Evolutionary conservation across 2,888 invertebrate species (phyloP).

Genomic region (Drosophila helvetica): DNA sequence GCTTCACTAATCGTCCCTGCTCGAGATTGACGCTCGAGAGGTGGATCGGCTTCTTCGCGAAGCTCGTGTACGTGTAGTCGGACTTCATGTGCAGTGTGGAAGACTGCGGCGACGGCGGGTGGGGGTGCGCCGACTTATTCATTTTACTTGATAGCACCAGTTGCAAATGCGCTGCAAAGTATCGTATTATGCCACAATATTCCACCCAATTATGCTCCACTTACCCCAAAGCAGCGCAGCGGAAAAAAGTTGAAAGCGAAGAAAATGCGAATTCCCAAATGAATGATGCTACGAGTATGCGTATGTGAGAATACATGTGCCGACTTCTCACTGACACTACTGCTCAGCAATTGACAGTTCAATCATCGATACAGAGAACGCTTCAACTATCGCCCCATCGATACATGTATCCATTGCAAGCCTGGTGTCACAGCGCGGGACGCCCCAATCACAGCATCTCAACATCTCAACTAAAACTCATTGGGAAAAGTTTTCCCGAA

Average conservation of each 20-base stretch:
- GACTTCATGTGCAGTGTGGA: not conserved
- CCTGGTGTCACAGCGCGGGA: too few relatives aligned
- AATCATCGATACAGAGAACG: too few relatives aligned
- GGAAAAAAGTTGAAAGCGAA: too few relatives aligned
- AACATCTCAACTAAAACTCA: too few relatives aligned
- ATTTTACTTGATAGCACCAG: not conserved
- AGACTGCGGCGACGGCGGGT: rapidly evolving
- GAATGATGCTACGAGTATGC: too few relatives aligned
- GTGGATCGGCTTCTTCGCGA: not conserved
- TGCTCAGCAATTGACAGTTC: too few relatives aligned
- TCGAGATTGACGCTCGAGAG: not conserved
- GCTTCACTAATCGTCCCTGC: not conserved
- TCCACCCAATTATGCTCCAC: not conserved
- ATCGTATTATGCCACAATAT: not conserved
- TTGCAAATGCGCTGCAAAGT: not conserved
- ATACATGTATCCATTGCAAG: too few relatives aligned
- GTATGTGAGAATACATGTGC: too few relatives aligned
- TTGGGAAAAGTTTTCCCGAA: too few relatives aligned
- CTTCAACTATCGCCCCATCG: too few relatives aligned
- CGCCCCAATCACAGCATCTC: too few relatives aligned
- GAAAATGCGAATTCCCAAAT: not conserved
- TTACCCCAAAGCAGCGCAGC: not conserved
- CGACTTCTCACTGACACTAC: too few relatives aligned
- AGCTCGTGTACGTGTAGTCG: not conserved
- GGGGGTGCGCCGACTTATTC: not conserved